Base-by-base conservation (phyloP, 2,113 vertebrate genomes). In the Raja brachyura region DNA sequence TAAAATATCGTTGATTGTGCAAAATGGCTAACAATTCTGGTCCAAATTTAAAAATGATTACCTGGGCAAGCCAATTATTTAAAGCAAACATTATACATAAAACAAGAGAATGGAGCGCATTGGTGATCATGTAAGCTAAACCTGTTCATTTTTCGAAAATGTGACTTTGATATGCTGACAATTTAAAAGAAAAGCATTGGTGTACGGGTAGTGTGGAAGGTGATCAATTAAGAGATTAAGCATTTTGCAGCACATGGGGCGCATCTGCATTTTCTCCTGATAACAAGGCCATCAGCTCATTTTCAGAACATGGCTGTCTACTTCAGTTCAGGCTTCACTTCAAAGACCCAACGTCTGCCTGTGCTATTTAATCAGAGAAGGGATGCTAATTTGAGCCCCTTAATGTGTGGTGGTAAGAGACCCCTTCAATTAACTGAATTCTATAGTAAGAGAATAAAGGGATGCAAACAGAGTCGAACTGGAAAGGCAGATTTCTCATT, bases 181-280 rank as follows among this genome's bases (percentile, higher is more conserved):
- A 93, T 93, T 93, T 93, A 93, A 94, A 95, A 94, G 66, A 48
- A 73, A 54, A 73, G 20, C 66, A 54, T 8, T 70, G 20, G 20
- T 92, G 33, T 73, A 73, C 39, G 33, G 88, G 25, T 73, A 95
- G 96, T 95, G 95, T 95, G 96, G 97, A 98, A 98, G 97, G 97
- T 97, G 97, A 98, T 97, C 98, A 98, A 97, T 99, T 99, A 99
- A 99, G 98, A 98, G 97, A 98, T 99, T 99, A 99, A 98, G 97
- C 95, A 97, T 98, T 99, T 98, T 98, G 98, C 96, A 96, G 96
- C 97, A 97, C 98, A 97, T 95, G 97, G 97, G 59, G 95, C 94
- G 93, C 96, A 97, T 98, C 97, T 98, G 97, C 97, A 97, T 98
- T 97, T 96, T 96, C 96, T 95, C 96, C 96, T 95, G 97, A 98